Evolutionary conservation across 2,797 vertebrate genomes (phyloP), one percentile per base, ranked within the genome.

Genomic region (Acanthis flammea): DNA sequence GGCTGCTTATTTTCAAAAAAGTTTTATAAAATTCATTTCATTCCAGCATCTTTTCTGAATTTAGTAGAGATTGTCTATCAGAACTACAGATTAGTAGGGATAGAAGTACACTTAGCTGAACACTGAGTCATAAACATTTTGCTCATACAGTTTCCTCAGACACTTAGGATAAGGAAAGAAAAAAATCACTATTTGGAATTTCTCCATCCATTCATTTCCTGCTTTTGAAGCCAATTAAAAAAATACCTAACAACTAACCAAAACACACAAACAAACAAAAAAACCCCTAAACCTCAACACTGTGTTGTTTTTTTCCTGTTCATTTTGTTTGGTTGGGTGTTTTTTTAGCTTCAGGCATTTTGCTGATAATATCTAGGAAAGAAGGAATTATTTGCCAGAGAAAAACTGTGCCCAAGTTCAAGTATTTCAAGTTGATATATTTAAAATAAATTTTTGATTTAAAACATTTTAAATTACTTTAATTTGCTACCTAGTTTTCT

Each of bases 251-350:
- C 10, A 37, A 35, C 9, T 2, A 60, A n/a, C 5, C 23, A 50
- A 61, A 61, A 22, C 14, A 41, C 35, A 60, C 7, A 50, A 22
- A 25, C 8, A 55, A 42, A 19, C 3, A 16, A 50, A 17, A 53
- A 41, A 9, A 2, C 1, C 13, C 7, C 2, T 47, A 31, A 60
- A 27, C 10, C 28, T 48, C 2, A 50, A 74, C 2, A 21, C 5
- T 13, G 8, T 50, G 10, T 4, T 30, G 7, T 23, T 25, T 48
- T 61, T 50, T 17, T 22, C 18, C 14, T 41, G 7, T 50, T 61
- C 39, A 12, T 31, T 58, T 39, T 25, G 10, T 58, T 73, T 31
- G 9, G 11, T 22, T 15, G 15, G 6, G 2, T 1, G 17, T 19
- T 42, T n/a, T 54, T 55, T 23, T 19, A 28, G 6, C 23, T 55